Base-by-base conservation (phyloP, 2,113 vertebrate genomes). In the Mohoua ochrocephala region DNA sequence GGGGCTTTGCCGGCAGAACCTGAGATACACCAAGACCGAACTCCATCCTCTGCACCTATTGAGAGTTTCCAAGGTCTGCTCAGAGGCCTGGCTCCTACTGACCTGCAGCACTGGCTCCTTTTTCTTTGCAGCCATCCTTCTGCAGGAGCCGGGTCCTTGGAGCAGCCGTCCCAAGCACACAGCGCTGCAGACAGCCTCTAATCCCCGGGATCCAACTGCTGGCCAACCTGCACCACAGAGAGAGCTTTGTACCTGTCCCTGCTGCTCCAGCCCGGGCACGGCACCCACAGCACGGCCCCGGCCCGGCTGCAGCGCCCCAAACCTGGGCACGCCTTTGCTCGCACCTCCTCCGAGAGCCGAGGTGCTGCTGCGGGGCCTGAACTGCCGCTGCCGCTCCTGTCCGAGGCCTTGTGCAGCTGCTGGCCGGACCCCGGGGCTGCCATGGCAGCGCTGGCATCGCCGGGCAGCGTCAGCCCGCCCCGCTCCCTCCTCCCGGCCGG, bases 41-140 rank as follows among this genome's bases (percentile, higher is more conserved):
- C 10, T 31, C 75, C 14, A 49, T 27, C 30, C 26, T 76, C 41
- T 24, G 27, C 19, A 6, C 21, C 52, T 73, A 3, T 17, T 21
- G 2, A 4, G 42, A 70, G 39, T 52, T 76, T 13, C 57, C 33
- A 47, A 56, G 13, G 1, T 8, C 5, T 26, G 35, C 45, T 28
- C n/a, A 15, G 71, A 86, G 80, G 19, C 14, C 77, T 57, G 41
- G 13, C 24, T 81, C 30, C 30, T 68, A 96, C 97, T 79, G 70
- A 98, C 97, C 97, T 98, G 97, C 73, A 95, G 79, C 20, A 61
- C 39, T 10, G 44, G 10, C 75, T 98, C 96, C n/a, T 93, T 97
- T 49, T 81, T 97, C 92, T 89, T 97, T 15, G 84, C 65, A 30
- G 94, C 77, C 97, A 98, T 98, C 39, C 45, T 65, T 74, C 53